A percentile compares a stretch with the other conserved stretches of the same genome.
phyloP scores from a whole-genome alignment of 1,140 invertebrate species.

The Leptonema lineaticorne region DNA sequence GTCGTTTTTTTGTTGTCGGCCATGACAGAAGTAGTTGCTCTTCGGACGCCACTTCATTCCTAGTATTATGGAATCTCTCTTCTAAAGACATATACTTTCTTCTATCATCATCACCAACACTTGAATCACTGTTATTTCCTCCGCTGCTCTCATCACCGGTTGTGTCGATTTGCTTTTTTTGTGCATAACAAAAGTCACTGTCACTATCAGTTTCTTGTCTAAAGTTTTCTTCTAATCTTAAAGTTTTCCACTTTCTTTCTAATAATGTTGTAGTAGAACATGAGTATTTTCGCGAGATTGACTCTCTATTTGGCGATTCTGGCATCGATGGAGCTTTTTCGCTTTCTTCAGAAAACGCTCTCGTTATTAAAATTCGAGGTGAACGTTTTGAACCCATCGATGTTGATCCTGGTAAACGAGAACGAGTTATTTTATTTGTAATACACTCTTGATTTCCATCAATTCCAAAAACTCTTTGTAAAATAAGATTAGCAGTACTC shows the following conservation, averaged over 20 bases:
- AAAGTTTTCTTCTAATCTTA: slow-evolving; percentile 37
- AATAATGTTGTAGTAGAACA: slow-evolving; percentile 59
- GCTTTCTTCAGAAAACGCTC: slow-evolving; percentile 70
- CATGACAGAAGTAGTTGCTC: slow-evolving; percentile 57
- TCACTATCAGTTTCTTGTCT: slow-evolving; percentile 47
- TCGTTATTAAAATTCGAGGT: slow-evolving; percentile 68
- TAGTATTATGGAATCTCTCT: slow-evolving; percentile 36
- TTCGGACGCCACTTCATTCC: slow-evolving; percentile 48
- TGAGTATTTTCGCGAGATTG: slow-evolving; percentile 56
- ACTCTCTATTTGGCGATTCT: slow-evolving; percentile 48
- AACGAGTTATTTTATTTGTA: slow-evolving; percentile 24
- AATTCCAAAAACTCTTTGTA: slow-evolving; percentile 58
- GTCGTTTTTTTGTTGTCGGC: slow-evolving; percentile 45
- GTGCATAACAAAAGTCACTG: slow-evolving; percentile 41
- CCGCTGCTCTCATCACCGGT: slow-evolving; percentile 40
- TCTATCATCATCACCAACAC: slow-evolving; percentile 50
- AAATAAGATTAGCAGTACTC: slow-evolving; percentile 53
- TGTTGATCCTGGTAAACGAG: slow-evolving; percentile 43
- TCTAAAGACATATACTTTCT: slow-evolving; percentile 45
- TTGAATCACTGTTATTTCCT: slow-evolving; percentile 48
- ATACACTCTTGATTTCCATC: slow-evolving; percentile 42
- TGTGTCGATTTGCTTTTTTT: slow-evolving; percentile 40
- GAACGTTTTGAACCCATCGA: slow-evolving; percentile 57
- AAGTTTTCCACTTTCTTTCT: slow-evolving; percentile 49
- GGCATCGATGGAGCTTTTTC: slow-evolving; percentile 52